Base-by-base conservation (phyloP, 2,888 invertebrate species). In the Ditula angustiorana region DNA sequence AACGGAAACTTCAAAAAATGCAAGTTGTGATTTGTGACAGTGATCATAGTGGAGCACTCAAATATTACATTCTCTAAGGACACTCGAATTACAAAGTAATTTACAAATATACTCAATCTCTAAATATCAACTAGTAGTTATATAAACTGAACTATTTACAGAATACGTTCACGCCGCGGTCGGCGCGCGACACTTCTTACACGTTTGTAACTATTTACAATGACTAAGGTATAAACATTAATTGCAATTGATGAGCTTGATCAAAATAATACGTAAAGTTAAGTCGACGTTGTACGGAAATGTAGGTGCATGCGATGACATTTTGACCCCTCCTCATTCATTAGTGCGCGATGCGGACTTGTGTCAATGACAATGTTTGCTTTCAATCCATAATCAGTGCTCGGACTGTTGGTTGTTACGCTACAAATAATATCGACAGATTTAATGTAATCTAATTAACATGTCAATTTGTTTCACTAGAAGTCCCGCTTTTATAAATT, bases 101-200 rank as follows among this genome's bases (percentile, higher is more conserved):
- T 91, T 90, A 90, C 88, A 91, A 88, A 88, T 89, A 90, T 87
- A 90, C 79, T 86, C 85, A 87, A 87, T 83, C 78, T 88, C 87
- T 90, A 90, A 87, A 83, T 86, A 86, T 81, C 73, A 82, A 79
- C 86, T 88, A 90, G 80, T 21, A 13, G n/a, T 79, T 81, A 84
- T 87, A 87, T 86, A 88, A 89, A 88, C 76, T 82, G 85, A 84
- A 87, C 79, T 93, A 93, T 93, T 88, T 93, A 93, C 92, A 93
- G 80, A 86, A 83, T 86, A 88, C 81, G 84, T 85, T 79, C 87
- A 85, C 88, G 80, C 83, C 87, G 71, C 71, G 78, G 71, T 78
- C 76, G 85, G 87, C 85, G 77, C 82, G 86, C 78, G 80, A 81
- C 79, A 80, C 82, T 80, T 80, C 87, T 86, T 86, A 89, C 82